phyloP scores from a whole-genome alignment of 2,797 vertebrate genomes.

The Spinus pinus region DNA sequence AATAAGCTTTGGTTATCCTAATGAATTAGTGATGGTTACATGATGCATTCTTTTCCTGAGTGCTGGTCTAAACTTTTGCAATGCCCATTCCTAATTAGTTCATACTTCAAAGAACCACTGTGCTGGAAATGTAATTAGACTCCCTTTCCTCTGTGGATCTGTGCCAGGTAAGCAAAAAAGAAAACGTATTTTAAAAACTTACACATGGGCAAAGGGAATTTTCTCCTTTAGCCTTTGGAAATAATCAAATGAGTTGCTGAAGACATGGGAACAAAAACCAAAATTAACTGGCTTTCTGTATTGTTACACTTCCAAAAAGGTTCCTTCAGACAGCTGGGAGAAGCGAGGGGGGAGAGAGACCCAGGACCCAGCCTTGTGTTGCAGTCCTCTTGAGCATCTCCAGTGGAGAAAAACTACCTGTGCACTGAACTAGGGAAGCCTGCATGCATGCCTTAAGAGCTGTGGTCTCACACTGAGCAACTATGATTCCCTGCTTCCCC shows the following conservation, averaged over 20 bases:
- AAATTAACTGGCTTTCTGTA: not conserved
- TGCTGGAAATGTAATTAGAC: conserved; percentile 26
- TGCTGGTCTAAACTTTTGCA: conserved; percentile 18
- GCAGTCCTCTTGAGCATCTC: not conserved
- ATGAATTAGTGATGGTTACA: conserved; percentile 51
- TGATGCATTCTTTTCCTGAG: conserved; percentile 25
- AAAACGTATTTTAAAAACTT: not conserved
- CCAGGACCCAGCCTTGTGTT: not conserved
- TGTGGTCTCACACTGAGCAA: not conserved
- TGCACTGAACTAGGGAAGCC: not conserved
- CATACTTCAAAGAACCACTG: conserved; percentile 44
- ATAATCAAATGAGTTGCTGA: not conserved
- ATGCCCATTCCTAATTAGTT: conserved; percentile 21
- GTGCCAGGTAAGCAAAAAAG: conserved; percentile 33
- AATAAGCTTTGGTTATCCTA: conserved; percentile 44
- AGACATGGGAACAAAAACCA: not conserved
- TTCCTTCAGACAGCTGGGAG: not conserved
- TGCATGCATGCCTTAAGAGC: not conserved
- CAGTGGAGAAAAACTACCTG: not conserved
- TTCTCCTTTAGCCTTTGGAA: not conserved
- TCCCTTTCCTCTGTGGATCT: not conserved
- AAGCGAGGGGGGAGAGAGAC: accelerated
- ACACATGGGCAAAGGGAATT: not conserved
- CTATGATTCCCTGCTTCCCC: not conserved
- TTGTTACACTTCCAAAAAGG: not conserved